Evolutionary conservation across 1,140 invertebrate species (phyloP).

Genomic region (Zaprionus nigranus): DNA sequence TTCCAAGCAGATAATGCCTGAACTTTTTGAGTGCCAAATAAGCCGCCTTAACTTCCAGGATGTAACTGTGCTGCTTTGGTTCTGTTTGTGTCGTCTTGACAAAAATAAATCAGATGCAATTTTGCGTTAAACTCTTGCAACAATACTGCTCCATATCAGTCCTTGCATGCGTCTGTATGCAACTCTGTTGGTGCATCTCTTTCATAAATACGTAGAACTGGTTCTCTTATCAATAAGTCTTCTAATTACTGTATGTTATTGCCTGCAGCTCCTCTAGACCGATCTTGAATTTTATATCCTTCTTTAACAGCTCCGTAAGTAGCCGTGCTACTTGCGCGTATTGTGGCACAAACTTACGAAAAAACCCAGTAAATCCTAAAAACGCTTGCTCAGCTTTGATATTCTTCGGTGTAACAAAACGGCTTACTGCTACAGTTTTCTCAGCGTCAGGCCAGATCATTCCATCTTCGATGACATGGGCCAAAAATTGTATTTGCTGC

Average conservation of each 20-base stretch:
- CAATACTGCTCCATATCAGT: background rate
- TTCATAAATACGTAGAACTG: too few relatives aligned
- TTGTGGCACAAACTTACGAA: slow-evolving; percentile 2
- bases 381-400: background rate
- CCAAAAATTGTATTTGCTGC: too few relatives aligned
- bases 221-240: too few relatives aligned
- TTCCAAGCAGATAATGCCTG: too few relatives aligned
- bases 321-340: background rate
- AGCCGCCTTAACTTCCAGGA: too few relatives aligned
- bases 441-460: background rate
- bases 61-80: too few relatives aligned
- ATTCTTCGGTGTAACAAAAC: background rate
- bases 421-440: background rate
- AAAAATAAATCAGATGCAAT: too few relatives aligned
- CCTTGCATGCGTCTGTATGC: background rate
- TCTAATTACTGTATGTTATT: background rate
- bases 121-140: too few relatives aligned
- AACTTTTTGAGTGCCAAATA: too few relatives aligned
- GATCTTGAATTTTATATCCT: background rate
- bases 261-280: background rate
- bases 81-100: too few relatives aligned
- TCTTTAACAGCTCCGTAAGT: slow-evolving; percentile 5
- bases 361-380: background rate
- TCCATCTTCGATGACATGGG: background rate
- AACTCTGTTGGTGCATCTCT: too few relatives aligned